Percentiles rank a stretch among this genome's conserved stretches.
Conservation (phyloP, 2,797 vertebrate genomes). For the Anableps anableps region DNA sequence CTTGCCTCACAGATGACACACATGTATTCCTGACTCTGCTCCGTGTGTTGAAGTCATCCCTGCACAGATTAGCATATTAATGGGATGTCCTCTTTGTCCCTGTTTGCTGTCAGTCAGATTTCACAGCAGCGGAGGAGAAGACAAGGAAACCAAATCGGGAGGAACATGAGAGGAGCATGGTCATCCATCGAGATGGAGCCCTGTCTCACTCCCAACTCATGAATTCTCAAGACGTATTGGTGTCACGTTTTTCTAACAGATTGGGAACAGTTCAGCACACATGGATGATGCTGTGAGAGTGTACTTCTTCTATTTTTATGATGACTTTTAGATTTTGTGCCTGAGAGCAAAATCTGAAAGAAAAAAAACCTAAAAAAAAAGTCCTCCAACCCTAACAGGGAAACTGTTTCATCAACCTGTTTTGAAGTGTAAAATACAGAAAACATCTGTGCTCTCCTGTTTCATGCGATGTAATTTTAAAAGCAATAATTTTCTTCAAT, state of each 20-base stretch:
- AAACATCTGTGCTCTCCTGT: neutral
- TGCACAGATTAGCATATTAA: constrained; percentile 76
- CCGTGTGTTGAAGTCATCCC: constrained; percentile 54
- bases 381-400: neutral
- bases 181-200: neutral
- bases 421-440: neutral
- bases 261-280: neutral
- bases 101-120: constrained; percentile 63
- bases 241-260: neutral
- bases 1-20: constrained; percentile 39
- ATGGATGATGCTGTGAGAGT: neutral
- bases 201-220: neutral
- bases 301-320: neutral
- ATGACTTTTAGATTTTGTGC: neutral
- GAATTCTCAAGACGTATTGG: neutral
- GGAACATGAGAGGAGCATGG: constrained; percentile 3
- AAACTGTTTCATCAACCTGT: neutral
- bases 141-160: constrained; percentile 5
- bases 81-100: constrained; percentile 68
- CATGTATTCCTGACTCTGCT: constrained; percentile 52
- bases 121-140: constrained; percentile 41
- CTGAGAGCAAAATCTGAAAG: neutral
- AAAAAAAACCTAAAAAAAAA: neutral
- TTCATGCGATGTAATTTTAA: neutral
- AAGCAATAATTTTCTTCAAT: neutral